A percentile compares a stretch with the other conserved stretches of the same genome.
Conservation (phyloP, 2,113 vertebrate species). For the Machaerirhynchus nigripectus region DNA sequence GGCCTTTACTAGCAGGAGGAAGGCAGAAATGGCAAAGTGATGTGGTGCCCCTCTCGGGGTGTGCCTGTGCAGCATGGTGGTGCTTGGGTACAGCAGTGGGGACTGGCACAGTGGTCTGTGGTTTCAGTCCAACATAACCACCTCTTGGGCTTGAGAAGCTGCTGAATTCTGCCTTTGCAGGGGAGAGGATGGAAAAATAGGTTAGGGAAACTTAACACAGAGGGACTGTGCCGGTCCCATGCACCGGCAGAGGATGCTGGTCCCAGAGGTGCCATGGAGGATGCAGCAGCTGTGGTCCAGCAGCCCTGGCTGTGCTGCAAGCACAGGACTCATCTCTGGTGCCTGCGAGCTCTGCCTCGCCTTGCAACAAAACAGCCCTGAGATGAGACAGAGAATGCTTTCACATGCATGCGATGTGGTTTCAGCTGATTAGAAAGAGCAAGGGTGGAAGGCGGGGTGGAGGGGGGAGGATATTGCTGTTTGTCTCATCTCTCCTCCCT, state of each 20-base stretch:
- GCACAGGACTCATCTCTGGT: background rate
- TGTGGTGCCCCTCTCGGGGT: fast-evolving
- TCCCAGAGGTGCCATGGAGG: fast-evolving
- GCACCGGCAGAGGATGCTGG: fast-evolving
- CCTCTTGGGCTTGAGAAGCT: background rate
- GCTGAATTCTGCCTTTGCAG: background rate
- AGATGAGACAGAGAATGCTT: background rate
- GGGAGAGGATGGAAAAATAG: background rate
- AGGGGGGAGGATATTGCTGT: background rate
- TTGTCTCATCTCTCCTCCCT: constrained; percentile 30
- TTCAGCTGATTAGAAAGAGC: constrained; percentile 1
- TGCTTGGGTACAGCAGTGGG: background rate
- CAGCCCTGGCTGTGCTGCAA: fast-evolving
- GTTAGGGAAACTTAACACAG: background rate
- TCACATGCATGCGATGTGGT: background rate
- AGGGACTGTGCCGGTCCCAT: fast-evolving
- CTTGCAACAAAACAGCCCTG: background rate
- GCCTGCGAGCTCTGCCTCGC: fast-evolving
- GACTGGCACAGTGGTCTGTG: background rate
- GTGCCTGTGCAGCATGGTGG: fast-evolving
- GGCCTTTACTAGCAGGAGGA: background rate
- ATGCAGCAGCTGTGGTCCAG: fast-evolving
- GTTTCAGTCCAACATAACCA: background rate
- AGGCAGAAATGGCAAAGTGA: background rate
- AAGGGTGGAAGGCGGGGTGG: background rate